A percentile compares a stretch with the other conserved stretches of the same genome.
These are phyloP conservation scores for Leucozona laternaria DNA, from an alignment of 2,888 invertebrate species.

Conservation along the genomic window DNA sequence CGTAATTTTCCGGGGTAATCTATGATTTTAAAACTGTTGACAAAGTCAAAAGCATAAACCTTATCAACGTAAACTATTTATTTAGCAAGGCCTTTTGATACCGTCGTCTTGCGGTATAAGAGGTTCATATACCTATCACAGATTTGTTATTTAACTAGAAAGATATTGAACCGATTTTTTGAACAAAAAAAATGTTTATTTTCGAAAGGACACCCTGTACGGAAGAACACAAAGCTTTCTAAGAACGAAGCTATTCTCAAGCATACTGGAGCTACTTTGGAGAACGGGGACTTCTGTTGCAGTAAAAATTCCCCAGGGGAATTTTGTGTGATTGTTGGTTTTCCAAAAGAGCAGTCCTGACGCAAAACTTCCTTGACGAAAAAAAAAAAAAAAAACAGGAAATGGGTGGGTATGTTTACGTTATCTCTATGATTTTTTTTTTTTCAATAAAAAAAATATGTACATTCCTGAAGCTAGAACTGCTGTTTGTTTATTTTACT, in stretches of 20 bases:
- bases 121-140: too few species aligned
- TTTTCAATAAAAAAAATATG: neutral
- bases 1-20: too few species aligned
- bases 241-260: neutral
- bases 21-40: too few species aligned
- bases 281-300: slow-evolving; percentile 27
- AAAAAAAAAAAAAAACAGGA: neutral
- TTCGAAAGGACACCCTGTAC: neutral
- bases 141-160: neutral
- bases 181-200: neutral
- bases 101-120: too few species aligned
- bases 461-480: neutral
- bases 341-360: slow-evolving; percentile 62
- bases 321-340: slow-evolving; percentile 67
- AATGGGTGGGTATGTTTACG: slow-evolving; percentile 22
- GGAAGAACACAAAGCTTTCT: neutral
- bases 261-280: neutral
- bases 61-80: too few species aligned
- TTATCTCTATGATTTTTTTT: neutral
- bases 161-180: neutral
- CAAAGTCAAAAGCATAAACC: too few species aligned
- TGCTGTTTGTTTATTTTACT: slow-evolving; percentile 9
- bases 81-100: too few species aligned
- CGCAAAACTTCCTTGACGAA: slow-evolving; percentile 48
- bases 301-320: slow-evolving; percentile 47